Conservation (phyloP, 1,140 invertebrate genomes). For the Lordiphosa collinella region DNA sequence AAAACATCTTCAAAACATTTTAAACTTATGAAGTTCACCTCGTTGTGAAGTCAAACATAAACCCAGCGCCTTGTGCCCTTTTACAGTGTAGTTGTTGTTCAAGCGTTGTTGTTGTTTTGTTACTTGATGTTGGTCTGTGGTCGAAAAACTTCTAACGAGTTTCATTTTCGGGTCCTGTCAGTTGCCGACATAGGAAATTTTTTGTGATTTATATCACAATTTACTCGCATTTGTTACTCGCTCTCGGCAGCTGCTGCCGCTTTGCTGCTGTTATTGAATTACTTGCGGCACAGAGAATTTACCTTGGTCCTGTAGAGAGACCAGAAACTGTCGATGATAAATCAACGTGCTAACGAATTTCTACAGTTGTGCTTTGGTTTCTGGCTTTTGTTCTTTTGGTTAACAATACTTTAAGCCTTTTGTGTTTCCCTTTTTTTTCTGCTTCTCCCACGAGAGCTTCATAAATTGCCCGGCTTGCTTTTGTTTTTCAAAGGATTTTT, state of each 20-base stretch:
- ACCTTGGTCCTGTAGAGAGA: constrained; percentile 16
- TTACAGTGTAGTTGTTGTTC: constrained; percentile 9
- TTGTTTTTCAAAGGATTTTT: constrained; percentile 64
- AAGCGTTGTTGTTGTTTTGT: too few species aligned
- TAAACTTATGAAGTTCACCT: constrained; percentile 2
- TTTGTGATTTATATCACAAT: constrained; percentile 73
- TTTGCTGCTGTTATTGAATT: constrained; percentile 62
- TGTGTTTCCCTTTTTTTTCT: constrained; percentile 11
- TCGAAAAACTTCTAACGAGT: constrained; percentile 59
- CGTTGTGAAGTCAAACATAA: constrained; percentile 21
- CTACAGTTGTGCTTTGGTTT: constrained; percentile 31
- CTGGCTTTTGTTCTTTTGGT: constrained; percentile 36
- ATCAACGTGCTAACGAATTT: constrained; percentile 64
- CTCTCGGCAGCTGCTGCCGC: constrained; percentile 8
- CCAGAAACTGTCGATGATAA: constrained; percentile 59
- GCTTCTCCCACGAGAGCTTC: constrained; percentile 31
- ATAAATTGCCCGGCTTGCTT: constrained; percentile 60
- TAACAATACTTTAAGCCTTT: constrained; percentile 67
- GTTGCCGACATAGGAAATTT: constrained; percentile 48
- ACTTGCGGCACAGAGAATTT: constrained; percentile 33
- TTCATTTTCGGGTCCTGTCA: constrained; percentile 58
- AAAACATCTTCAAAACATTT: too few species aligned
- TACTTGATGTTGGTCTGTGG: constrained; percentile 17
- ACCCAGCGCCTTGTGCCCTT: constrained; percentile 22
- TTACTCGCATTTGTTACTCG: constrained; percentile 59